Evolutionary conservation across 2,888 invertebrate species (phyloP).

Genomic region (Venusia cambrica): DNA sequence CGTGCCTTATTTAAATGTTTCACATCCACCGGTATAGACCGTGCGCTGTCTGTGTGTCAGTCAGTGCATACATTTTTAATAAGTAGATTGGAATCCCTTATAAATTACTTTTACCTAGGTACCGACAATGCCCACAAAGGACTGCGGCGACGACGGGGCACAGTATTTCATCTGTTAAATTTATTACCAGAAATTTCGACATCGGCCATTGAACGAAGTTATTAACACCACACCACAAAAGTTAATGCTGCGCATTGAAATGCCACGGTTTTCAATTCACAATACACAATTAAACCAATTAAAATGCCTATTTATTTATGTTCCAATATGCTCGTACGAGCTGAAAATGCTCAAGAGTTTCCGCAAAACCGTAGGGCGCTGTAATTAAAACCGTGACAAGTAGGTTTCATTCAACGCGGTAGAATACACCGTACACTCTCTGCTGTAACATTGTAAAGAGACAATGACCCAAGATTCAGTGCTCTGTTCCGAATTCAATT

Average conservation of each 20-base stretch:
- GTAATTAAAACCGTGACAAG: conserved; percentile 8
- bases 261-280: conserved; percentile 7
- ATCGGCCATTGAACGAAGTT: conserved; percentile 43
- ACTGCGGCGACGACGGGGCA: conserved; percentile 38
- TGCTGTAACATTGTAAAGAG: conserved; percentile 12
- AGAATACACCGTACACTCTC: conserved; percentile 10
- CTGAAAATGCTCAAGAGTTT: no score
- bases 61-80: no score
- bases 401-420: conserved; percentile 4
- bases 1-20: no score
- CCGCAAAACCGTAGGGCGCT: no score
- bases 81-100: no score
- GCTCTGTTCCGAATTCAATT: conserved; percentile 21
- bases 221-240: conserved; percentile 47
- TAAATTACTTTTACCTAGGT: no score
- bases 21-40: no score
- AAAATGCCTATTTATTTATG: no score
- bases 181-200: conserved; percentile 53
- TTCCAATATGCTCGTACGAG: no score
- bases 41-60: no score
- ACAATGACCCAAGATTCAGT: conserved; percentile 11
- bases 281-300: conserved; percentile 5
- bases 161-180: conserved; percentile 50
- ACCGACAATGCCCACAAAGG: conserved; percentile 14
- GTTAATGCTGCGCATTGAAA: conserved; percentile 10